These are phyloP conservation scores for Pantherophis alleghaniensis DNA, from an alignment of 2,797 vertebrate species.

Conservation along the genomic window DNA sequence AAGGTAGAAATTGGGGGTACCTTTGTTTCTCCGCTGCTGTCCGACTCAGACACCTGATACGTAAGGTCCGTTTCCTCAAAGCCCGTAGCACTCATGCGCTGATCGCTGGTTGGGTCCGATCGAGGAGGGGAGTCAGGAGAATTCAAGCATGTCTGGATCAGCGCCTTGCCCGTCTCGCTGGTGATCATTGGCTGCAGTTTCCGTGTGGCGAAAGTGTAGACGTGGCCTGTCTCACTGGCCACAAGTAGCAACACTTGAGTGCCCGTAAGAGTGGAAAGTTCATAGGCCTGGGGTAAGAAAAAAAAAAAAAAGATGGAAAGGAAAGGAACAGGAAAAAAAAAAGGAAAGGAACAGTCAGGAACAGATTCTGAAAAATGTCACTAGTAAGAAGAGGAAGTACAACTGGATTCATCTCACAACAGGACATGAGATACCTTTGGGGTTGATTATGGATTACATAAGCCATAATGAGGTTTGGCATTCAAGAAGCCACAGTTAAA, in stretches of 20 bases:
- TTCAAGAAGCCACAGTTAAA: background rate
- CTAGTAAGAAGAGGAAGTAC: background rate
- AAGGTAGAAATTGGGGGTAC: constrained; percentile 62
- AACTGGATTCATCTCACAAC: background rate
- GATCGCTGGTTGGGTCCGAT: constrained; percentile 93
- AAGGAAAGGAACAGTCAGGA: background rate
- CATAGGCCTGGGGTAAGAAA: constrained; percentile 84
- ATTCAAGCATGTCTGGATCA: constrained; percentile 99
- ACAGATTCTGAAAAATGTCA: background rate
- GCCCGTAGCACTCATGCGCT: constrained; percentile 97
- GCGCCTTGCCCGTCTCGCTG: constrained; percentile 95
- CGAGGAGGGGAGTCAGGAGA: constrained; percentile 96
- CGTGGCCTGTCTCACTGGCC: constrained; percentile 96
- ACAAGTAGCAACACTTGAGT: constrained; percentile 96
- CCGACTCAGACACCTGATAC: constrained; percentile 97
- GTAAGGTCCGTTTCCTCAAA: constrained; percentile 98
- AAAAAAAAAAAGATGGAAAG: constrained; percentile 29
- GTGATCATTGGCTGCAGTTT: constrained; percentile 99
- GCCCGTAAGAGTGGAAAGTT: constrained; percentile 95
- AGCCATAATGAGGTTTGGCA: background rate
- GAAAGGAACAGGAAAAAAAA: background rate
- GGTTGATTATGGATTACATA: background rate
- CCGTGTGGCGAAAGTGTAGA: constrained; percentile 96
- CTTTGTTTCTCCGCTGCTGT: constrained; percentile 97
- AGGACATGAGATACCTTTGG: background rate